Conservation (phyloP, 1,140 invertebrate genomes). For the Lordiphosa mommai region DNA sequence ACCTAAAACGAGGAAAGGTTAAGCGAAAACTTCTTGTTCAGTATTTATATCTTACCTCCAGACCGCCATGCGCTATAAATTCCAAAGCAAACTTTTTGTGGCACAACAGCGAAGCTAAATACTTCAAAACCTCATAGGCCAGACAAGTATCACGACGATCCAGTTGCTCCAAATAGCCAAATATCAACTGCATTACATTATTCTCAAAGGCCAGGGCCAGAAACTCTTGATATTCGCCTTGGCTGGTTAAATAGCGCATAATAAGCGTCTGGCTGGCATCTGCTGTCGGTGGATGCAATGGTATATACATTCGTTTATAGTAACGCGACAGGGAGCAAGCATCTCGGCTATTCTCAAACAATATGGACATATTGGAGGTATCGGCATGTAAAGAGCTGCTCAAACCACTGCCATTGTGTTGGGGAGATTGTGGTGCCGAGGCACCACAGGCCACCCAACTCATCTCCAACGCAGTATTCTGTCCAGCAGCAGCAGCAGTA, state of each 20-base stretch:
- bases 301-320: constrained; percentile 81
- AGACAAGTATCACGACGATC: constrained; percentile 94
- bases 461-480: background rate
- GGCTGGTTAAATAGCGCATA: constrained; percentile 93
- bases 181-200: constrained; percentile 92
- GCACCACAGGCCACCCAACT: constrained; percentile 55
- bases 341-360: constrained; percentile 75
- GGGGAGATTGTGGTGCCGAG: constrained; percentile 63
- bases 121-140: constrained; percentile 97
- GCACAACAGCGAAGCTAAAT: constrained; percentile 94
- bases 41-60: constrained; percentile 83
- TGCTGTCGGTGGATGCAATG: constrained; percentile 92
- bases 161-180: constrained; percentile 93
- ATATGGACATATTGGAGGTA: constrained; percentile 63
- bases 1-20: constrained; percentile 79
- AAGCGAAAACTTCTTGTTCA: background rate
- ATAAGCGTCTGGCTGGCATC: constrained; percentile 95
- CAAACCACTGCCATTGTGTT: constrained; percentile 39
- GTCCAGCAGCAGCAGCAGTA: constrained; percentile 11
- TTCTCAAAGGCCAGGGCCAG: constrained; percentile 95
- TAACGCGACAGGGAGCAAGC: constrained; percentile 52
- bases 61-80: constrained; percentile 91
- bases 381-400: constrained; percentile 25
- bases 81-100: constrained; percentile 99
- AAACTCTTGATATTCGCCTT: constrained; percentile 98